Evolutionary conservation across 2,888 invertebrate species (phyloP).

Genomic region (Adelphocoris suturalis): DNA sequence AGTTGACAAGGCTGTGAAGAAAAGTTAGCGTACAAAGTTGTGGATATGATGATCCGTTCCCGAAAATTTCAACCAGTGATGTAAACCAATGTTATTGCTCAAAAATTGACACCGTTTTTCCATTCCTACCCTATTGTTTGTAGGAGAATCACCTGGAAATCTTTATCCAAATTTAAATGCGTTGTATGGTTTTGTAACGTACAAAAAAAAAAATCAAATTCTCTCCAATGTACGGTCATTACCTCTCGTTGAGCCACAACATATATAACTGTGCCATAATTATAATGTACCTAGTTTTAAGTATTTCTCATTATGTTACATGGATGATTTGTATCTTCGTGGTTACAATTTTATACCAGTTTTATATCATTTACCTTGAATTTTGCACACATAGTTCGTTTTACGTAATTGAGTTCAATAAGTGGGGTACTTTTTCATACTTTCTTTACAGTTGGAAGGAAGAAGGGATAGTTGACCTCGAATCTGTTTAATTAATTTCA

Average conservation of each 20-base stretch:
- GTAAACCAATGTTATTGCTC: slow-evolving; percentile 40
- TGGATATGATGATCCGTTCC: neutral
- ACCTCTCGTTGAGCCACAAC: slow-evolving; percentile 1
- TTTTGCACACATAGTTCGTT: too few species aligned
- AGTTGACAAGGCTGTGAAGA: slow-evolving; percentile 78
- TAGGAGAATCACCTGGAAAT: too few species aligned
- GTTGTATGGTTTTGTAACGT: neutral
- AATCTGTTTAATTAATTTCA: too few species aligned
- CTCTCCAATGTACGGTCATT: neutral
- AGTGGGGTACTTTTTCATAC: too few species aligned
- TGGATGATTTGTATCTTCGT: slow-evolving; percentile 15
- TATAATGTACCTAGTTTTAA: neutral
- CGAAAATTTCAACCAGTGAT: neutral
- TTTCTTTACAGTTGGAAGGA: too few species aligned
- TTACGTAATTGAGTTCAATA: too few species aligned
- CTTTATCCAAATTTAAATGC: neutral
- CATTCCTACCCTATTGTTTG: neutral
- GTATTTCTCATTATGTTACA: neutral
- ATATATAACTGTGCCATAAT: slow-evolving; percentile 21
- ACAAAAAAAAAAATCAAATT: neutral
- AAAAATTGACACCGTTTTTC: slow-evolving; percentile 9
- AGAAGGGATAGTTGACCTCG: too few species aligned
- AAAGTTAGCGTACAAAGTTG: slow-evolving; percentile 56
- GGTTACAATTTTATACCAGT: neutral
- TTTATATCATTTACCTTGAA: neutral